Percentiles rank a stretch among this genome's conserved stretches.
Evolutionary conservation across 2,113 vertebrate genomes (phyloP).

Genomic region (Atlantisia rogersi): DNA sequence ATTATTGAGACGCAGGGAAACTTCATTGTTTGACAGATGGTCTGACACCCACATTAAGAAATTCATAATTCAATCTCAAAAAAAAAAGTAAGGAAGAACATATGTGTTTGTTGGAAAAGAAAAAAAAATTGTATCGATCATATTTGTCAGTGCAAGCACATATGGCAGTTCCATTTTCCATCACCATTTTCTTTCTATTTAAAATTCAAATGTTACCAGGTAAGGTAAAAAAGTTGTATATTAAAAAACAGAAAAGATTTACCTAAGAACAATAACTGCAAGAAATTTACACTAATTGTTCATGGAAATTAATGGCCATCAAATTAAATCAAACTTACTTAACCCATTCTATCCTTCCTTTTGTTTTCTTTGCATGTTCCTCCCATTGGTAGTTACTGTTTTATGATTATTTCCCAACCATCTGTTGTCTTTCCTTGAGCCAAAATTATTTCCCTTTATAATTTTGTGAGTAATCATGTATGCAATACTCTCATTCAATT

Average conservation of each 20-base stretch:
- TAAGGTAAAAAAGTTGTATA: not conserved
- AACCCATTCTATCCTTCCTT: not conserved
- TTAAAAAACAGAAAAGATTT: not conserved
- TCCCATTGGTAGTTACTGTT: slow-evolving; percentile 32
- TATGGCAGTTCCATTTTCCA: slow-evolving; percentile 29
- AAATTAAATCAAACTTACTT: slow-evolving; percentile 11
- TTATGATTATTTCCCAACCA: slow-evolving; percentile 25
- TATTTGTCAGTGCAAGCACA: slow-evolving; percentile 39
- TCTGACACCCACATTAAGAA: slow-evolving; percentile 16
- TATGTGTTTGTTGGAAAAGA: slow-evolving; percentile 31
- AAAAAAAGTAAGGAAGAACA: not conserved
- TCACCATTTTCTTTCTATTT: slow-evolving; percentile 6
- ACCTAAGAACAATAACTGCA: not conserved
- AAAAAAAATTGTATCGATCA: not conserved
- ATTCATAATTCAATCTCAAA: not conserved
- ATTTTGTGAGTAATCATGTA: not conserved
- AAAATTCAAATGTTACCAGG: slow-evolving; percentile 23
- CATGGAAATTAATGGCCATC: not conserved
- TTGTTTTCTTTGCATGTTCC: not conserved
- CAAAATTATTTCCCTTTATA: slow-evolving; percentile 49
- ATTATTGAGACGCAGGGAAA: not conserved
- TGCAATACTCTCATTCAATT: not conserved
- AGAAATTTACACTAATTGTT: not conserved
- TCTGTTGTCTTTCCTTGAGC: slow-evolving; percentile 35
- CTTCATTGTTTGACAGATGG: slow-evolving; percentile 38